Conservation (phyloP, 2,888 invertebrate genomes). For the Oasisia sp. region DNA sequence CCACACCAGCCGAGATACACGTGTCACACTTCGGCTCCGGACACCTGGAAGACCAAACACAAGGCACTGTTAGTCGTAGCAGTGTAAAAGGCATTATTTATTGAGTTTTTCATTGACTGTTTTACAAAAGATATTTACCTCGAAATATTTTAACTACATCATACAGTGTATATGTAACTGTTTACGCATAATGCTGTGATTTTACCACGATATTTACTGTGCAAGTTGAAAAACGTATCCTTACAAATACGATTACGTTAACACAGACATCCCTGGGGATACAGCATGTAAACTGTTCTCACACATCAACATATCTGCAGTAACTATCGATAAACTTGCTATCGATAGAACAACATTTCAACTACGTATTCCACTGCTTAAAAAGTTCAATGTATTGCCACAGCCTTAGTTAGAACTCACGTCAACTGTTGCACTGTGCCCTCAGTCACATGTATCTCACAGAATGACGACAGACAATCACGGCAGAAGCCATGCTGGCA, state of each 20-base stretch:
- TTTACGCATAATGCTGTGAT: not conserved
- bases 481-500: constrained; percentile 54
- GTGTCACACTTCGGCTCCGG: constrained; percentile 50
- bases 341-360: too few relatives aligned
- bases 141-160: not conserved
- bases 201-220: not conserved
- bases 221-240: too few relatives aligned
- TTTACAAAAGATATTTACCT: not conserved
- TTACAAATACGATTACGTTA: too few relatives aligned
- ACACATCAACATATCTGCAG: too few relatives aligned
- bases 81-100: not conserved
- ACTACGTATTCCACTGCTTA: too few relatives aligned
- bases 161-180: not conserved
- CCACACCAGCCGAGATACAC: constrained; percentile 47
- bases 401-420: constrained; percentile 39
- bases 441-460: constrained; percentile 51
- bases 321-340: too few relatives aligned
- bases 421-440: constrained; percentile 53
- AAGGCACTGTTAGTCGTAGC: not conserved
- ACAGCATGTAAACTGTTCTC: too few relatives aligned
- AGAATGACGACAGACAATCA: constrained; percentile 50
- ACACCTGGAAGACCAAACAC: constrained; percentile 45
- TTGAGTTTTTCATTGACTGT: not conserved
- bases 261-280: too few relatives aligned
- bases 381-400: too few relatives aligned